Percentiles rank a stretch among this genome's conserved stretches.
Evolutionary conservation across 2,797 vertebrate genomes (phyloP).

Genomic region (Lithobates pipiens): DNA sequence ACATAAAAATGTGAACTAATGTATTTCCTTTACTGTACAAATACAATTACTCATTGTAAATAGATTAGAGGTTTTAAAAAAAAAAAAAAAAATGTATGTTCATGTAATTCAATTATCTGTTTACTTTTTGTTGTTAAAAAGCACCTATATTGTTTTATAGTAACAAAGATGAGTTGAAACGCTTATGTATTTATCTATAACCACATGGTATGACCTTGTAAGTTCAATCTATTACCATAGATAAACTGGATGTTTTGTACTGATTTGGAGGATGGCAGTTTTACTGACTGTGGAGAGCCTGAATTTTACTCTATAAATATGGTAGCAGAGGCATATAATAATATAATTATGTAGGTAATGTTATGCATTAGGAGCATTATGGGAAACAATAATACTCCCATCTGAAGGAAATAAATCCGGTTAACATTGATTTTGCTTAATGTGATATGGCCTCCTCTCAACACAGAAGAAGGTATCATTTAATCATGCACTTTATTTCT

Average conservation of each 20-base stretch:
- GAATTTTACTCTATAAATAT: conserved; percentile 73
- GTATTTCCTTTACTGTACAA: neutral
- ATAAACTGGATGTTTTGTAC: conserved; percentile 13
- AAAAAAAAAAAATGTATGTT: neutral
- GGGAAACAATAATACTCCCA: conserved; percentile 83
- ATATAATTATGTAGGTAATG: conserved; percentile 85
- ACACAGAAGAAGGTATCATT: conserved; percentile 76
- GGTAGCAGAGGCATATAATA: conserved; percentile 73
- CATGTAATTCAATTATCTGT: neutral
- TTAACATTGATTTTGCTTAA: conserved; percentile 91
- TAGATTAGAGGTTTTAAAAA: neutral
- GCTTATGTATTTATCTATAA: neutral
- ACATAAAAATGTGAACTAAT: neutral
- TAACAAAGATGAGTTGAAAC: neutral
- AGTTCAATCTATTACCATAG: conserved; percentile 1
- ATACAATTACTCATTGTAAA: neutral
- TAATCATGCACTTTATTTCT: conserved; percentile 72
- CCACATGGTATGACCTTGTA: conserved; percentile 14
- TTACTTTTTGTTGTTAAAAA: neutral
- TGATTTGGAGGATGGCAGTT: conserved; percentile 51
- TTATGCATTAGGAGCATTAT: conserved; percentile 90
- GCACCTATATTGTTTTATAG: neutral
- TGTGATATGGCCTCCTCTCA: conserved; percentile 82
- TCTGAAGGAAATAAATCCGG: conserved; percentile 82
- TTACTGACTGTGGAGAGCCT: conserved; percentile 71